A percentile compares a stretch with the other conserved stretches of the same genome.
These are phyloP conservation scores for Lepidonotus clava DNA, from an alignment of 2,888 invertebrate genomes.

Conservation along the genomic window DNA sequence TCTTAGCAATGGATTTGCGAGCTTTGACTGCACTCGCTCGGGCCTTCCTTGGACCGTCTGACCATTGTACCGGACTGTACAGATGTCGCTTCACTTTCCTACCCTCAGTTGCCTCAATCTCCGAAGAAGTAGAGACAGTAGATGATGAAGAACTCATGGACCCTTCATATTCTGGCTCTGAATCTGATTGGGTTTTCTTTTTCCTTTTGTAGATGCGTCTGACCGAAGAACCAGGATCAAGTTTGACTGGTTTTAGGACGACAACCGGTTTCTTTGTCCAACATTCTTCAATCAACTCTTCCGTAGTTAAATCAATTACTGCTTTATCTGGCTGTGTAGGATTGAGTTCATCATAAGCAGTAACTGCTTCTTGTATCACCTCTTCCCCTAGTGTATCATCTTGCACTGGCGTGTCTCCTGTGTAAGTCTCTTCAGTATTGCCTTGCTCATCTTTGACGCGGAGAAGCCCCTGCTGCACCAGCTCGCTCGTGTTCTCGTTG, in stretches of 20 bases:
- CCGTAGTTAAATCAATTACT: background rate
- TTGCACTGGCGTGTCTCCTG: background rate
- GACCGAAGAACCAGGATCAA: background rate
- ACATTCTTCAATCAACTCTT: background rate
- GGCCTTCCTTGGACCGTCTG: too few relatives aligned
- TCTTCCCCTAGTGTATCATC: background rate
- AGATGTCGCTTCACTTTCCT: background rate
- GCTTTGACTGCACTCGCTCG: constrained; percentile 23
- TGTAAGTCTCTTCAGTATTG: background rate
- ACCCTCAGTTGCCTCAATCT: background rate
- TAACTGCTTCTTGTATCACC: background rate
- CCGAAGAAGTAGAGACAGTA: too few relatives aligned
- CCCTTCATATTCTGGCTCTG: background rate
- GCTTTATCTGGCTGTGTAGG: background rate
- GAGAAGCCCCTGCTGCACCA: background rate
- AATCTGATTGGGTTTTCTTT: background rate
- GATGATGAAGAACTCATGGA: background rate
- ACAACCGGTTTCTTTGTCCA: background rate
- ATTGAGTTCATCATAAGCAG: background rate
- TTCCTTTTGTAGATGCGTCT: background rate
- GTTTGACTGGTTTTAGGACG: too few relatives aligned
- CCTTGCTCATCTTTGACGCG: background rate
- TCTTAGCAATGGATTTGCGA: background rate
- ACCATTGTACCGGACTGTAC: too few relatives aligned
- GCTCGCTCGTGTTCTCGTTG: background rate